Conservation (phyloP, 2,888 invertebrate genomes). For the Nasonia oneida region DNA sequence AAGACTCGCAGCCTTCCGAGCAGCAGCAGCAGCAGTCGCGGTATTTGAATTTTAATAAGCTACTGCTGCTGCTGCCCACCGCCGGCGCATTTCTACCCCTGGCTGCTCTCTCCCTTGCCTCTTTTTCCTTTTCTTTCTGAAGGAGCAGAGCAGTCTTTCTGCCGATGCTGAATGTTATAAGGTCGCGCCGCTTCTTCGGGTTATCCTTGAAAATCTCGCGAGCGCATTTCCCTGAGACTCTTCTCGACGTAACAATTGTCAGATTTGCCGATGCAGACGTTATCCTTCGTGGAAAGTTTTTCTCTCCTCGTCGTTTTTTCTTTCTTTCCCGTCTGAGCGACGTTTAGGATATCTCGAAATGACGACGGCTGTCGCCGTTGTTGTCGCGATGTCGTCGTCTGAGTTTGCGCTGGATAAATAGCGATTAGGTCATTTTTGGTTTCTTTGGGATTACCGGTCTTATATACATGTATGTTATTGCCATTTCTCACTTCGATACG, state of each 20-base stretch:
- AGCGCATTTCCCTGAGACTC: conserved; percentile 27
- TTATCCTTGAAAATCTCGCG: conserved; percentile 47
- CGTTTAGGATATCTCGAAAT: conserved; percentile 13
- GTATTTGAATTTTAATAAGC: conserved; percentile 74
- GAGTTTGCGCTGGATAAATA: conserved; percentile 28
- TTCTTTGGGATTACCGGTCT: background rate
- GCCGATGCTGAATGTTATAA: background rate
- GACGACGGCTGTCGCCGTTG: background rate
- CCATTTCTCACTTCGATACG: background rate
- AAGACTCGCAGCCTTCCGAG: conserved; percentile 23
- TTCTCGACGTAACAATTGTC: conserved; percentile 35
- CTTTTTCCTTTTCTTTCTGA: background rate
- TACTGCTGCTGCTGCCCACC: conserved; percentile 39
- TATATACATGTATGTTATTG: background rate
- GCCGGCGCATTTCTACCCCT: background rate
- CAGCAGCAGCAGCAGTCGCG: conserved; percentile 55
- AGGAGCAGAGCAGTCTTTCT: background rate
- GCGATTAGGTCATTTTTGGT: conserved; percentile 36
- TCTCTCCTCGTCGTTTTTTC: background rate
- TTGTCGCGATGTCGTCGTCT: background rate
- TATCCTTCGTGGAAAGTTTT: conserved; percentile 29
- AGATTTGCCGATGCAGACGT: conserved; percentile 14
- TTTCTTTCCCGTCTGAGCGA: background rate
- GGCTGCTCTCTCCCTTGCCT: background rate
- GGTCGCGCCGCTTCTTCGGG: background rate